Evolutionary conservation across 2,797 vertebrate species (phyloP).

Genomic region (Acipenser transmontanus): DNA sequence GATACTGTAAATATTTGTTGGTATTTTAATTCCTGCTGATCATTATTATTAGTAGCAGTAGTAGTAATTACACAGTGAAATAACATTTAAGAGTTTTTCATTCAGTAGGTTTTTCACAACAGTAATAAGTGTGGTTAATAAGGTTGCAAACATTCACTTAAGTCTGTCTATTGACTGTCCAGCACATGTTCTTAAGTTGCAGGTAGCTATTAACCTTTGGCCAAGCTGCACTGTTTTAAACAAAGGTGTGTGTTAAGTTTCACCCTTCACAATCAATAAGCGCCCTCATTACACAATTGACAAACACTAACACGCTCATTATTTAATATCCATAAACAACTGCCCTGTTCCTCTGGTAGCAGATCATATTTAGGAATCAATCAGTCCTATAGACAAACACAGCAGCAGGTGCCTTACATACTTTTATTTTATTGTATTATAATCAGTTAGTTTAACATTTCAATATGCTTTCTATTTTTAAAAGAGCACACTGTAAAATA

Average conservation of each 20-base stretch:
- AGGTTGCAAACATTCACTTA: too few species aligned
- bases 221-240: conserved; percentile 2
- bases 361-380: not conserved
- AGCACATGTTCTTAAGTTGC: not conserved
- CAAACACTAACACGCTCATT: conserved; percentile 38
- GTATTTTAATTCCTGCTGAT: too few species aligned
- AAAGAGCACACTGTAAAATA: not conserved
- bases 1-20: too few species aligned
- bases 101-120: too few species aligned
- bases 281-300: conserved; percentile 25
- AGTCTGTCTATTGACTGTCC: too few species aligned
- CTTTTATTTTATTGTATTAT: conserved; percentile 37
- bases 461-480: conserved; percentile 21
- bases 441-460: conserved; percentile 43
- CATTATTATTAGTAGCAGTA: too few species aligned
- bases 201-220: not conserved
- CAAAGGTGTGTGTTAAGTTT: conserved; percentile 9
- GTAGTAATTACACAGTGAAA: too few species aligned
- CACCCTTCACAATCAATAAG: conserved; percentile 14
- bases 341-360: not conserved
- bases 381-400: conserved; percentile 31
- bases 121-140: too few species aligned
- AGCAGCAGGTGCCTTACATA: conserved; percentile 37
- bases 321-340: conserved; percentile 35
- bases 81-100: too few species aligned